Evolutionary conservation across 2,113 vertebrate species (phyloP).

Genomic region (Lipotes vexillifer): DNA sequence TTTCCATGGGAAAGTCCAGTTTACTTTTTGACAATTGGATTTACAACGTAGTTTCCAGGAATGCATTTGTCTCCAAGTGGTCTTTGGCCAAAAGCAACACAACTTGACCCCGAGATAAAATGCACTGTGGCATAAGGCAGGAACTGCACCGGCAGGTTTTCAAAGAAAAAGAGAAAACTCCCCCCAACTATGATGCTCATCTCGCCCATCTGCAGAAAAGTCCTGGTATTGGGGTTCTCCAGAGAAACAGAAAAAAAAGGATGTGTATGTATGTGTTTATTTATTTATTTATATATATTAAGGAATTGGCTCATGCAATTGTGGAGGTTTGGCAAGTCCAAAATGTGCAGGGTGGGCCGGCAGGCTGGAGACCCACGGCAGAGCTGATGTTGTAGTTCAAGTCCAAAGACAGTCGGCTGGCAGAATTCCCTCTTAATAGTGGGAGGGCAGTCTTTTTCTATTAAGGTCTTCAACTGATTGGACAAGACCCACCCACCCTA

Average conservation of each 20-base stretch:
- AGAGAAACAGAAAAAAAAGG: neutral
- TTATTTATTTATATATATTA: neutral
- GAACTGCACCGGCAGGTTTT: neutral
- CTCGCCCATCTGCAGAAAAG: neutral
- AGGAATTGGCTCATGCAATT: neutral
- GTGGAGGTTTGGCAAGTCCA: neutral
- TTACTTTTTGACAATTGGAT: constrained; percentile 43
- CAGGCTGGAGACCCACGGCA: neutral
- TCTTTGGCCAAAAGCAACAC: constrained; percentile 67
- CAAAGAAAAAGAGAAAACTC: neutral
- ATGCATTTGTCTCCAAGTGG: constrained; percentile 47
- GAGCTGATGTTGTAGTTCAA: neutral
- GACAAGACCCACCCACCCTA: neutral
- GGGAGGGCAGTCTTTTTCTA: neutral
- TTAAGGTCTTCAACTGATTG: neutral
- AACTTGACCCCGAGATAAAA: constrained; percentile 32
- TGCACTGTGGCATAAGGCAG: neutral
- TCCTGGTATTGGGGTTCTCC: neutral
- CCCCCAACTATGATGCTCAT: neutral
- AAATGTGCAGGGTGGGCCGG: neutral
- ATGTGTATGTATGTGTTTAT: neutral
- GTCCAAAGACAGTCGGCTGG: too few species aligned
- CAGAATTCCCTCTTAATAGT: neutral
- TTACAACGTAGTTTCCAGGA: constrained; percentile 64
- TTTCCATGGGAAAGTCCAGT: constrained; percentile 46